Percentiles rank a stretch among this genome's conserved stretches.
Conservation (phyloP, 2,113 vertebrate genomes). For the Edolisoma coerulescens region DNA sequence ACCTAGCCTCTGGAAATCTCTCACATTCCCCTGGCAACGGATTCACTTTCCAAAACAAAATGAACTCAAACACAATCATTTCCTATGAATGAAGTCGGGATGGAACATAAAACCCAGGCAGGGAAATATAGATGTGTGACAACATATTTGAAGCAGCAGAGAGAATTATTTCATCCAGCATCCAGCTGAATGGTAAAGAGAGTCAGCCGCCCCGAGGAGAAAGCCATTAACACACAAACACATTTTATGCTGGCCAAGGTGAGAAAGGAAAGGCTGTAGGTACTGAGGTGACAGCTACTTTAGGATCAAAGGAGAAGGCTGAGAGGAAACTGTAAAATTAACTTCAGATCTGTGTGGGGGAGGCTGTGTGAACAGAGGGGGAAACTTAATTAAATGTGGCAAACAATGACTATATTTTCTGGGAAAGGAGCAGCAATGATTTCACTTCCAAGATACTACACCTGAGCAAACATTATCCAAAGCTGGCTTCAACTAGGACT, state of each 20-base stretch:
- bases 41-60: slow-evolving; percentile 62
- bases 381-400: slow-evolving; percentile 56
- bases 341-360: slow-evolving; percentile 13
- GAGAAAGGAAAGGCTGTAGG: slow-evolving; percentile 46
- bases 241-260: slow-evolving; percentile 52
- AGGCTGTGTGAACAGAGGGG: not conserved
- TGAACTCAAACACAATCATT: slow-evolving; percentile 6
- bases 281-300: slow-evolving; percentile 53
- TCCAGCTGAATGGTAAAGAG: slow-evolving; percentile 19
- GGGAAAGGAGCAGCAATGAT: not conserved
- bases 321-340: slow-evolving; percentile 58
- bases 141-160: slow-evolving; percentile 11
- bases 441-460: slow-evolving; percentile 46
- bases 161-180: slow-evolving; percentile 36
- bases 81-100: slow-evolving; percentile 11
- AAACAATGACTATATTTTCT: slow-evolving; percentile 55
- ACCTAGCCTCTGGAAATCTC: slow-evolving; percentile 24
- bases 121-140: not conserved
- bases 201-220: slow-evolving; percentile 3
- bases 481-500: slow-evolving; percentile 11
- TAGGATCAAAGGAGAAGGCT: slow-evolving; percentile 44
- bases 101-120: slow-evolving; percentile 13
- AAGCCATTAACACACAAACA: slow-evolving; percentile 57
- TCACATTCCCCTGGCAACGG: slow-evolving; percentile 11
- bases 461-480: slow-evolving; percentile 57